Base-by-base conservation (phyloP, 2,888 invertebrate species). In the Boloria euphrosyne region DNA sequence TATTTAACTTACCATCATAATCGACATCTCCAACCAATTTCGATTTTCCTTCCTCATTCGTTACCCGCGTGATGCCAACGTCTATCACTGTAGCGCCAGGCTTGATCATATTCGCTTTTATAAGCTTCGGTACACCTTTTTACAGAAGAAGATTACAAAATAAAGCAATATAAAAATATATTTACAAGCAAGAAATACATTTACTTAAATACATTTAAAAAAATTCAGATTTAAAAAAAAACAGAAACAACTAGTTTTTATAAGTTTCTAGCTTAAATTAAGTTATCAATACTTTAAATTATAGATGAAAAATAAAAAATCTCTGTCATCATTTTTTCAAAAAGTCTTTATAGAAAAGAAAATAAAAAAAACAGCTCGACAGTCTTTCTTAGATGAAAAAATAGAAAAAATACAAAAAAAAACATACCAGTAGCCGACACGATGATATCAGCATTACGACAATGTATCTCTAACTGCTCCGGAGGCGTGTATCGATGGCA, bases 1-100 rank as follows among this genome's bases (percentile, higher is more conserved):
- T 14, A 13, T 43, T n/a, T 14, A 62, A 77, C 85, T 83, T 79
- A 95, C 95, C 95, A 73, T 97, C 96, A 89, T 95, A 98, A 82
- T 98, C 97, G 3, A 97, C 97, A 87, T 98, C 98, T 2, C 98
- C 98, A 6, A 97, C 96, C 7, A 98, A 87, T 82, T 94, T 95
- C 0, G 93, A 93, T 78, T 95, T 95, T 2, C 96, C 96, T 10
- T 93, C 87, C 51, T 92, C 91, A 70, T 94, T 94, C 7, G 90
- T 93, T 16, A 97, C 86, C 76, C 96, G 94, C 3, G 95, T 96
- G 64, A 97, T 96, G 13, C 98, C 98, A 51, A 98, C 96, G 84
- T 98, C 98, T 71, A 98, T 97, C 16, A 98, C 92, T 62, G 96
- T 96, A 1, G 96, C 97, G 0, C 98, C 98, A 1, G 96, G 95